Evolutionary conservation across 1,140 invertebrate species (phyloP), one percentile per base, ranked within the genome.

Genomic region (Drosophila kikkawai): DNA sequence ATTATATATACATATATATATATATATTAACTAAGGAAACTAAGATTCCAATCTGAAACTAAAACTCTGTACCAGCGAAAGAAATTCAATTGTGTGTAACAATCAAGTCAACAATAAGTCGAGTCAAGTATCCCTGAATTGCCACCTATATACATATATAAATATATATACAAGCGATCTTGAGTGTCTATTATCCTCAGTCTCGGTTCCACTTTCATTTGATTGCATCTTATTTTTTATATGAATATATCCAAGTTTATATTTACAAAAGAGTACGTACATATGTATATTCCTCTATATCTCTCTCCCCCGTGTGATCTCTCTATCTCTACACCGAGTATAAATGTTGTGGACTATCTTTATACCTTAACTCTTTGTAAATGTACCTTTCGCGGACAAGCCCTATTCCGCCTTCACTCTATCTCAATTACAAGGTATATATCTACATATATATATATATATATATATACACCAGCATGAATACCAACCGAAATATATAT

Each of bases 291-390:
- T 13, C 19, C 34, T 50, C n/a, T 17, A 19, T 19, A 19, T 34
- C 55, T 48, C 32, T 26, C 26, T 36, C 68, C 56, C 70, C 70
- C 53, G 74, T 79, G 76, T 79, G 76, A 79, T 78, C 76, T 79
- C 75, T 76, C 56, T 26, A 26, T 75, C 74, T 64, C 75, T 77
- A 79, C 74, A 78, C 76, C 51, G 75, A 79, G 76, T 57, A 70
- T 79, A 79, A 78, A 79, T 79, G 76, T 79, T 78, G 76, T 79
- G 75, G 58, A 78, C 75, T 76, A 76, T 58, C 71, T 60, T 47
- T 53, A 75, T 68, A 61, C 50, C 63, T 22, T 76, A 36, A 51
- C 45, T 48, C 75, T 79, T 70, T 78, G 75, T 78, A 79, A 79
- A 79, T 78, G 76, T 79, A 79, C 58, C 75, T 78, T 65, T 65